Evolutionary conservation across 2,888 invertebrate species (phyloP).

Genomic region (Oscheius sp.): DNA sequence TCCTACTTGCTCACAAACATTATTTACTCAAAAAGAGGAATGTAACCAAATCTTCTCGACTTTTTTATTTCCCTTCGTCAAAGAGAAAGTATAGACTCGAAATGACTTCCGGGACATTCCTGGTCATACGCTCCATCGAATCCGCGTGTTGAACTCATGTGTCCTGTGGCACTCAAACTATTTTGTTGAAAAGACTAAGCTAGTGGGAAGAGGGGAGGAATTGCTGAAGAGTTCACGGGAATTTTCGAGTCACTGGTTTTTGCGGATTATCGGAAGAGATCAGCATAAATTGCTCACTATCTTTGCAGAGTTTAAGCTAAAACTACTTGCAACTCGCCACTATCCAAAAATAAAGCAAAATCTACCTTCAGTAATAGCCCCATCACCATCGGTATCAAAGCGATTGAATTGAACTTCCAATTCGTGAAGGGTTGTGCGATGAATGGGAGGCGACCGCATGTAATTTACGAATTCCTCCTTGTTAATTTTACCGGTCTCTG

Average conservation of each 20-base stretch:
- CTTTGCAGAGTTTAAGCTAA: too few species aligned
- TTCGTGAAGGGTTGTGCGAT: conserved; percentile 62
- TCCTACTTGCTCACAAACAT: conserved; percentile 13
- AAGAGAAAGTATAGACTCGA: too few species aligned
- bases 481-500: conserved; percentile 67
- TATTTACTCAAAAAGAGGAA: conserved; percentile 30
- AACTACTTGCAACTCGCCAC: too few species aligned
- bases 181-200: too few species aligned
- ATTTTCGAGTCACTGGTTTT: too few species aligned
- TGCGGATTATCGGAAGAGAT: too few species aligned
- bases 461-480: conserved; percentile 67
- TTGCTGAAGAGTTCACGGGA: too few species aligned
- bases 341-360: background rate
- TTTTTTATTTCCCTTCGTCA: background rate
- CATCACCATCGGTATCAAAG: conserved; percentile 65
- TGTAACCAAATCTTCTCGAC: conserved; percentile 6
- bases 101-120: conserved; percentile 11
- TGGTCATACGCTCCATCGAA: conserved; percentile 5
- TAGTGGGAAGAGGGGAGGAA: too few species aligned
- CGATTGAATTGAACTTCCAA: conserved; percentile 61
- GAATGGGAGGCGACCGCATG: conserved; percentile 63
- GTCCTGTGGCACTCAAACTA: conserved; percentile 1
- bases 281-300: too few species aligned
- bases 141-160: background rate
- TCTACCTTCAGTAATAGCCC: conserved; percentile 63